Conservation (phyloP, 1,140 invertebrate species). For the Caenorhabditis tropicalis region DNA sequence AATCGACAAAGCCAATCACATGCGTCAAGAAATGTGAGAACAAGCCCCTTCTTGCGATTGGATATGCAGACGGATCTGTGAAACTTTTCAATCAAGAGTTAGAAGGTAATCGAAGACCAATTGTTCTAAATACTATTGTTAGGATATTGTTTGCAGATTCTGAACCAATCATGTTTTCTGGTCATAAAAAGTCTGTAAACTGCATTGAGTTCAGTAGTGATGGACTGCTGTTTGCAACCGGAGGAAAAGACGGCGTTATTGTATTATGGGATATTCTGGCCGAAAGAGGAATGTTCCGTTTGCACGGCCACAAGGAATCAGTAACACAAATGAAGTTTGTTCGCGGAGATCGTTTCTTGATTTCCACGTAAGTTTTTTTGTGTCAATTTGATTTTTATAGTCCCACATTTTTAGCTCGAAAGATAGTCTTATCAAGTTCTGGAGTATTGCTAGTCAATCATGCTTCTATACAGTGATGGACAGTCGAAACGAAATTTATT, state of each 20-base stretch:
- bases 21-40: slow-evolving; percentile 71
- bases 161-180: slow-evolving; percentile 80
- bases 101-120: not conserved
- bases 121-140: too few relatives aligned
- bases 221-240: slow-evolving; percentile 84
- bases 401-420: slow-evolving; percentile 79
- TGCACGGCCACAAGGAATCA: slow-evolving; percentile 89
- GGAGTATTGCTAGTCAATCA: slow-evolving; percentile 91
- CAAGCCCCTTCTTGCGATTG: slow-evolving; percentile 83
- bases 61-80: slow-evolving; percentile 87
- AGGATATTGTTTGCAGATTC: slow-evolving; percentile 73
- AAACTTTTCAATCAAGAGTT: slow-evolving; percentile 78
- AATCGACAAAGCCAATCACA: slow-evolving; percentile 59
- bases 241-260: slow-evolving; percentile 79
- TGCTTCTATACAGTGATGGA: slow-evolving; percentile 89
- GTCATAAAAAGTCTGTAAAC: slow-evolving; percentile 87
- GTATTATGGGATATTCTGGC: slow-evolving; percentile 93
- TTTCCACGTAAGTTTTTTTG: slow-evolving; percentile 77
- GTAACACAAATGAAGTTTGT: slow-evolving; percentile 89
- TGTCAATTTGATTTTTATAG: not conserved
- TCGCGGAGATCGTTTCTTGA: slow-evolving; percentile 78
- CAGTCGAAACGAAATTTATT: slow-evolving; percentile 80
- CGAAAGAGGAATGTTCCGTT: slow-evolving; percentile 84
- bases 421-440: slow-evolving; percentile 94
- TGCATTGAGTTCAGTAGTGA: slow-evolving; percentile 82